Percentiles rank a stretch among this genome's conserved stretches.
phyloP scores from a whole-genome alignment of 2,888 invertebrate genomes.

The Drosophila siamana region DNA sequence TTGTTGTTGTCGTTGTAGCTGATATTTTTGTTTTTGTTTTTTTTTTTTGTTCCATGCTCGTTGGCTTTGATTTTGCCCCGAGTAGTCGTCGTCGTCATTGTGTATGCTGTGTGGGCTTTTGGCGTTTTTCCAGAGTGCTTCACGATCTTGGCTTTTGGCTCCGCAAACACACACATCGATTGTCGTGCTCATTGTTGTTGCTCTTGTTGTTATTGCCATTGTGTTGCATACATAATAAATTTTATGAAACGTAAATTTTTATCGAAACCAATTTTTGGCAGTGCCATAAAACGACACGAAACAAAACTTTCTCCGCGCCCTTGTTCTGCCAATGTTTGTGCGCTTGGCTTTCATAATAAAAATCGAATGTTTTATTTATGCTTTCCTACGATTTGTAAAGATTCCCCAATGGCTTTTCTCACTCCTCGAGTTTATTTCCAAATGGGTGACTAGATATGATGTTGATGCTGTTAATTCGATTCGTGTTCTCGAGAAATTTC shows the following conservation, averaged over 20 bases:
- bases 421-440: conserved; percentile 2
- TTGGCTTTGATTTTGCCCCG: conserved; percentile 45
- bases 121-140: conserved; percentile 31
- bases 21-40: too few relatives aligned
- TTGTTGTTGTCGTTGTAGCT: too few relatives aligned
- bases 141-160: conserved; percentile 34
- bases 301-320: conserved; percentile 39
- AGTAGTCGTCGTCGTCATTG: conserved; percentile 29
- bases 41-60: neutral
- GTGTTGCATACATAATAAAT: conserved; percentile 80
- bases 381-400: conserved; percentile 55
- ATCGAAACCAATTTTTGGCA: conserved; percentile 77
- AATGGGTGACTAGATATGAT: neutral
- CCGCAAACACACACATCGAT: conserved; percentile 38
- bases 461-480: conserved; percentile 14
- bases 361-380: conserved; percentile 74
- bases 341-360: conserved; percentile 57
- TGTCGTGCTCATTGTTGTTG: conserved; percentile 33
- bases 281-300: conserved; percentile 65
- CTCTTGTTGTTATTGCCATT: conserved; percentile 57
- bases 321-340: conserved; percentile 13
- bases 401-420: conserved; percentile 24
- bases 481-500: neutral
- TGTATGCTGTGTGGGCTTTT: conserved; percentile 53
- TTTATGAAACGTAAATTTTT: conserved; percentile 82